Conservation (phyloP, 2,888 invertebrate species). For the Boloria selene region DNA sequence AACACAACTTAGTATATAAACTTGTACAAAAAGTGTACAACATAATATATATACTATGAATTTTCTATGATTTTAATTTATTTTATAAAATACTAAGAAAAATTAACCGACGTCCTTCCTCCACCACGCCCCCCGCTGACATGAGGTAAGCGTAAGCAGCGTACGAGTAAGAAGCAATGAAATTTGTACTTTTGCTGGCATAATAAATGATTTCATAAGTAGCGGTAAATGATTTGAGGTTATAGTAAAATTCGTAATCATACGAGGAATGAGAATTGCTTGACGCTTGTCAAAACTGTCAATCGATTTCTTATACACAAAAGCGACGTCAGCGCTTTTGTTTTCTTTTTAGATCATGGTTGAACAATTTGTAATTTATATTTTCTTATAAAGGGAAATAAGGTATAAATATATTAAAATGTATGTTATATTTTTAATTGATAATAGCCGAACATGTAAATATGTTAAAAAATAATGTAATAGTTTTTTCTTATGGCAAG, state of each 20-base stretch:
- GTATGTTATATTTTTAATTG: no score
- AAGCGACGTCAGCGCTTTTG: not conserved
- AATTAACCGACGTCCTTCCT: constrained; percentile 17
- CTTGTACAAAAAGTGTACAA: not conserved
- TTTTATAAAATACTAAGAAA: constrained; percentile 11
- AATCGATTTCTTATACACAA: constrained; percentile 13
- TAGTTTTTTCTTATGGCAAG: constrained; percentile 3
- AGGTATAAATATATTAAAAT: no score
- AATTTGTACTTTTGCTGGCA: constrained; percentile 7
- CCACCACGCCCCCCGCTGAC: constrained; percentile 27
- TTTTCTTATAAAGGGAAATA: not conserved
- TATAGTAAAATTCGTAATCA: constrained; percentile 7
- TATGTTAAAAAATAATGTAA: not conserved
- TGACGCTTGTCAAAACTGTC: not conserved
- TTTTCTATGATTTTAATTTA: not conserved
- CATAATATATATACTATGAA: not conserved
- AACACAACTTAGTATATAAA: not conserved
- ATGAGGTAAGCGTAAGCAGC: constrained; percentile 31
- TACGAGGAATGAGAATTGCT: constrained; percentile 9
- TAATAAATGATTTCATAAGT: not conserved
- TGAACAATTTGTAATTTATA: not conserved
- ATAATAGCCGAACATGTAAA: no score
- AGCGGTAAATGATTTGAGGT: constrained; percentile 10
- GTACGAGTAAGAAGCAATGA: constrained; percentile 9
- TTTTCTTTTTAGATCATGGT: not conserved